phyloP scores from a whole-genome alignment of 2,113 vertebrate genomes.

The Diglossa brunneiventris region DNA sequence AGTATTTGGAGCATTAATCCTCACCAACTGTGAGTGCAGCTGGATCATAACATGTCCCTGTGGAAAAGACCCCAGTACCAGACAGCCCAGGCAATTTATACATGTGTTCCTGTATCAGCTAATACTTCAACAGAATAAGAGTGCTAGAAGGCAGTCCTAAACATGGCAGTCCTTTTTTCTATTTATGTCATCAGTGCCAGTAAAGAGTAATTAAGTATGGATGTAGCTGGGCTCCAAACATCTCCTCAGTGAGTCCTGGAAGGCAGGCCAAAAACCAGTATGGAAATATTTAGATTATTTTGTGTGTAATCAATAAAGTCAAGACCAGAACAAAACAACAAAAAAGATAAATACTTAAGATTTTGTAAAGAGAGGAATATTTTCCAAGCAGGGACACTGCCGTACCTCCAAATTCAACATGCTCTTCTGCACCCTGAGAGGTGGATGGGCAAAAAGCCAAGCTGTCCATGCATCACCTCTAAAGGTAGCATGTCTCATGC shows the following conservation, averaged over 20 bases:
- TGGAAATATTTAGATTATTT: neutral
- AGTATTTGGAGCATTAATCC: neutral
- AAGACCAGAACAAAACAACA: neutral
- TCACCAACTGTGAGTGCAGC: neutral
- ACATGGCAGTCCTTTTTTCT: neutral
- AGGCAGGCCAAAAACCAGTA: neutral
- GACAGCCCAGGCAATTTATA: neutral
- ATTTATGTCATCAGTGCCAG: neutral
- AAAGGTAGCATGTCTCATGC: accelerated
- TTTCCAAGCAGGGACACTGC: neutral
- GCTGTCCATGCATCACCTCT: neutral
- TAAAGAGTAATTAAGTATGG: neutral
- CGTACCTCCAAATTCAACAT: neutral
- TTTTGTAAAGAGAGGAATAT: neutral
- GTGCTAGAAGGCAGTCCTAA: neutral
- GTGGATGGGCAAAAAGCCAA: neutral
- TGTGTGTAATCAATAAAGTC: neutral
- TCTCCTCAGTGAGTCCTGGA: neutral
- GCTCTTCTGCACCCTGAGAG: neutral
- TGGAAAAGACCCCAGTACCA: neutral
- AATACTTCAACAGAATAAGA: neutral
- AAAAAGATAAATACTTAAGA: neutral
- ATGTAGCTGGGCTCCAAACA: neutral
- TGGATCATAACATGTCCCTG: neutral
- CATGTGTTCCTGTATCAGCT: neutral